These are phyloP conservation scores for Syngnathus scovelli DNA, from an alignment of 2,113 vertebrate species.

Conservation along the genomic window DNA sequence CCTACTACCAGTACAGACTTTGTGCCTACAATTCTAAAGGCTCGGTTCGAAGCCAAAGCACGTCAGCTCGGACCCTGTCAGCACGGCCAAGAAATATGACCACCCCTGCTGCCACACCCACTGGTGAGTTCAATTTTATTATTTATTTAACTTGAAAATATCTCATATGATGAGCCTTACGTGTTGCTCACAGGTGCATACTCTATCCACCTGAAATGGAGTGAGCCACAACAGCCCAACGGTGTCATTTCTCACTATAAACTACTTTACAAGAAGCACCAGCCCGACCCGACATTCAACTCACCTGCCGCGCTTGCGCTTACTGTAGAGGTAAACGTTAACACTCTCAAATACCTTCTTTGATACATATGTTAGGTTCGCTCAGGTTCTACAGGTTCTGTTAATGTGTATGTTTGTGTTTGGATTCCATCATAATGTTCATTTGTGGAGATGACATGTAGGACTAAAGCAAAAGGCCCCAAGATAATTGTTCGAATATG, in stretches of 20 bases:
- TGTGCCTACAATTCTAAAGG: constrained; percentile 77
- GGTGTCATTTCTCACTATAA: constrained; percentile 78
- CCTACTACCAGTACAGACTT: constrained; percentile 77
- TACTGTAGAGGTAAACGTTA: constrained; percentile 77
- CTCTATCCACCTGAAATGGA: constrained; percentile 80
- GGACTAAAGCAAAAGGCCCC: background rate
- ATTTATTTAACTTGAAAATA: background rate
- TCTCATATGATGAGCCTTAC: background rate
- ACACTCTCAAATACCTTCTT: background rate
- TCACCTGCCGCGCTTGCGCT: constrained; percentile 70
- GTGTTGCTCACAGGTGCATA: constrained; percentile 65
- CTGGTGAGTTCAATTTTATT: constrained; percentile 43
- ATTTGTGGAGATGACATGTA: background rate
- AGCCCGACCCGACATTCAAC: constrained; percentile 68
- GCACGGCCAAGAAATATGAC: constrained; percentile 73
- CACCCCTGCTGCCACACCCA: constrained; percentile 68
- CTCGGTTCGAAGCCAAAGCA: constrained; percentile 77
- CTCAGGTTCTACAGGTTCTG: background rate
- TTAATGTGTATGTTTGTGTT: background rate
- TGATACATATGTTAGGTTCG: background rate
- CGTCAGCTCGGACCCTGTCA: constrained; percentile 72
- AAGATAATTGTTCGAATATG: constrained; percentile 10
- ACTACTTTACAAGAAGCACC: constrained; percentile 75
- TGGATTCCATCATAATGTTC: background rate
- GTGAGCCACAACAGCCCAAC: constrained; percentile 73